Base-by-base conservation (phyloP, 2,797 vertebrate species). In the Acipenser transmontanus region DNA sequence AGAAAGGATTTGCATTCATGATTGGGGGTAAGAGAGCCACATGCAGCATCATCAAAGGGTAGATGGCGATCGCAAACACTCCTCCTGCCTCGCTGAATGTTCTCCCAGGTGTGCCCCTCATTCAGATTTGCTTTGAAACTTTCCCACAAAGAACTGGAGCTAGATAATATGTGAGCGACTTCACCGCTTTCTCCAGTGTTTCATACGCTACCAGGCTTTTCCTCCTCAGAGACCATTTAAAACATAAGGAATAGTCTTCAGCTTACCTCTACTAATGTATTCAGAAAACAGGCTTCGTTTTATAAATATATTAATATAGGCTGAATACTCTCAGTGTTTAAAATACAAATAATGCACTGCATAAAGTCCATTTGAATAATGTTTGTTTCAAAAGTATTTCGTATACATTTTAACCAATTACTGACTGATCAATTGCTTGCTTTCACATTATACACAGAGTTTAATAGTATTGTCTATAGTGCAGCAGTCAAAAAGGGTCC, bases 201-300 rank as follows among this genome's bases (percentile, higher is more conserved):
- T 34, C 34, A 34, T 34, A 34, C 4, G 34, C 34, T 34, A 34
- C 2, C 4, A 4, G 34, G 34, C 4, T 34, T 34, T 34, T 34
- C 34, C 4, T 34, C 34, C 34, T 34, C 34, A 34, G 34, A 34
- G 34, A 66, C 72, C 67, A 73, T 73, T 80, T 74, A 81, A 78
- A 82, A 82, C 76, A 81, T 74, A 74, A 71, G 73, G 77, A 77
- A 67, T 64, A 73, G 62, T 70, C 68, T 76, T 81, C 76, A 82
- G 49, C 8, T 52, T 10, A 9, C 34, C 34, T 34, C 34, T 34
- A 34, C 34, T 47, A 50, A 47, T 17, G 17, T 17, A 17, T 17
- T 17, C 61, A 51, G 72, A 12, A 34, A 63, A 64, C 50, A 75
- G 69, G n/a, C 20, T 50, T 74, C 70, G 68, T 72, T 71, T 70